These are phyloP conservation scores for Cosmopolites sordidus DNA, from an alignment of 2,888 invertebrate species.

Conservation along the genomic window DNA sequence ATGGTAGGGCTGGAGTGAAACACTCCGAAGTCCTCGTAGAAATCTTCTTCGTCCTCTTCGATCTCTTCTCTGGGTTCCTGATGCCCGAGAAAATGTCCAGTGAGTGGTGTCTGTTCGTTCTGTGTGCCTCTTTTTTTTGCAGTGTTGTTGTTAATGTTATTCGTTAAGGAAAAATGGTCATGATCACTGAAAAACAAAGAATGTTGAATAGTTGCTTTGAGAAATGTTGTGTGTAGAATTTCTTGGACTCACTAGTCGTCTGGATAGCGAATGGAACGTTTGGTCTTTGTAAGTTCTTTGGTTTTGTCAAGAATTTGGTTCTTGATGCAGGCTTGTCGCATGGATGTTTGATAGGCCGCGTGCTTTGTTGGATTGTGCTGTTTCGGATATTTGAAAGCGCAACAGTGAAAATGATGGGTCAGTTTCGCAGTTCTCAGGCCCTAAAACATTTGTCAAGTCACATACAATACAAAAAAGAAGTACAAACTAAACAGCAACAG, in stretches of 20 bases:
- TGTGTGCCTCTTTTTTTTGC: too few relatives aligned
- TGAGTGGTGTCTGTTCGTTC: slow-evolving; percentile 17
- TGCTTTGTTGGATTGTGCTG: slow-evolving; percentile 71
- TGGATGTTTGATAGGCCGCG: slow-evolving; percentile 57
- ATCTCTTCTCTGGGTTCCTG: slow-evolving; percentile 14
- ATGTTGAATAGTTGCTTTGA: too few relatives aligned
- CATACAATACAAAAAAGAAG: too few relatives aligned
- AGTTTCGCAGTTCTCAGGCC: slow-evolving; percentile 65
- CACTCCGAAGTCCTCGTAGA: slow-evolving; percentile 29
- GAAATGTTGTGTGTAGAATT: background rate
- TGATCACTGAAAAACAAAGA: too few relatives aligned
- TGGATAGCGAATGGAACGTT: slow-evolving; percentile 20
- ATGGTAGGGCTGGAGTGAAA: slow-evolving; percentile 31
- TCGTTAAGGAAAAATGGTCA: too few relatives aligned
- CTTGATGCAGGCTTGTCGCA: slow-evolving; percentile 40
- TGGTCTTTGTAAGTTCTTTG: slow-evolving; percentile 24
- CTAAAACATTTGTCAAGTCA: too few relatives aligned
- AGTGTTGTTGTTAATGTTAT: too few relatives aligned
- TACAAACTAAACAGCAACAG: too few relatives aligned
- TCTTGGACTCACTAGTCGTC: slow-evolving; percentile 28
- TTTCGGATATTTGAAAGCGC: slow-evolving; percentile 80
- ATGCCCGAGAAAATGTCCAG: slow-evolving; percentile 28
- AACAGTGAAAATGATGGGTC: slow-evolving; percentile 87
- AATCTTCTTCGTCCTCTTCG: slow-evolving; percentile 10
- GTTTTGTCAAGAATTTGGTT: slow-evolving; percentile 22